A percentile compares a stretch with the other conserved stretches of the same genome.
Conservation (phyloP, 2,797 vertebrate species). For the Hapalemur alaotrensis region DNA sequence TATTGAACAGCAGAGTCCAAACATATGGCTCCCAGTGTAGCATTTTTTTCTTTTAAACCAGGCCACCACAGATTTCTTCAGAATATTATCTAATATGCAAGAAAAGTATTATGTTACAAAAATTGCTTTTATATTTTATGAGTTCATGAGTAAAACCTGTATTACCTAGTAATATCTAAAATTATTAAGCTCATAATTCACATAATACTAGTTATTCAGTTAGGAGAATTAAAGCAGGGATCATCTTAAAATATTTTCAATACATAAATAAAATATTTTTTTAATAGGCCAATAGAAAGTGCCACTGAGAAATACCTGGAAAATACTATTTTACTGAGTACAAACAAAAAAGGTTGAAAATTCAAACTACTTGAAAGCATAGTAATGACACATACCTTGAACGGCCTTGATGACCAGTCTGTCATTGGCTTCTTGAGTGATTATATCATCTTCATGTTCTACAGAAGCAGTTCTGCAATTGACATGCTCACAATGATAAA, state of each 20-base stretch:
- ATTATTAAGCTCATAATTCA: background rate
- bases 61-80: background rate
- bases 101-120: background rate
- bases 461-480: slow-evolving; percentile 76
- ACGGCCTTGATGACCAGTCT: slow-evolving; percentile 74
- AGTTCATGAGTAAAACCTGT: background rate
- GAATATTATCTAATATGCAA: background rate
- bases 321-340: slow-evolving; percentile 6
- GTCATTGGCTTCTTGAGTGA: slow-evolving; percentile 62
- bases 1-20: background rate
- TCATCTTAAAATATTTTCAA: background rate
- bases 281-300: background rate
- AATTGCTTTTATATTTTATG: background rate
- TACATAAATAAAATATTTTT: background rate
- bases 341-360: slow-evolving; percentile 36
- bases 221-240: background rate
- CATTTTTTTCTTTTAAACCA: background rate
- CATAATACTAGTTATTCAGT: background rate
- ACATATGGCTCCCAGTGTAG: background rate
- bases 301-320: background rate
- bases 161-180: slow-evolving; percentile 8
- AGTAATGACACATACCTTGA: slow-evolving; percentile 82
- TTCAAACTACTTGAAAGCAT: slow-evolving; percentile 11
- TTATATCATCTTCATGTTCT: slow-evolving; percentile 56
- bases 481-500: slow-evolving; percentile 38